Evolutionary conservation across 2,888 invertebrate genomes (phyloP).

Genomic region (Julus scanicus): DNA sequence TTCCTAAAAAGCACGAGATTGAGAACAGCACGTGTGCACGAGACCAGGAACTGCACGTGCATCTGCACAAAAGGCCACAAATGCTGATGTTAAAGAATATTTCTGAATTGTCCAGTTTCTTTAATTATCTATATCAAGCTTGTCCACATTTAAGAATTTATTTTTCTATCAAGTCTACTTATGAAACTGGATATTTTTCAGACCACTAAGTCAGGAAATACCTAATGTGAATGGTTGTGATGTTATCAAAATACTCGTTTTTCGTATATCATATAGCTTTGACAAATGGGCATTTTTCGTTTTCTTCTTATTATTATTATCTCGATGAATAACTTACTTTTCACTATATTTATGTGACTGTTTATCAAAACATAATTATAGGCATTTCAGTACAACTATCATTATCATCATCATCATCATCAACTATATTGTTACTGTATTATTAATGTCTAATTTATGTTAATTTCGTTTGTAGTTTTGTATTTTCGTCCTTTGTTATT

Average conservation of each 20-base stretch:
- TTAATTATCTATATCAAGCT: not conserved
- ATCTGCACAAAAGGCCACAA: too few relatives aligned
- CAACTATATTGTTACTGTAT: not conserved
- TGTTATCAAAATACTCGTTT: not conserved
- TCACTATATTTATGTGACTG: not conserved
- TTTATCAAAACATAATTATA: not conserved
- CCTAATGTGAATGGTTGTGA: not conserved
- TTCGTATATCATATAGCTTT: not conserved
- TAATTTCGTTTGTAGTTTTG: not conserved
- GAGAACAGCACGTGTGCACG: too few relatives aligned
- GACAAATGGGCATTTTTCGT: not conserved
- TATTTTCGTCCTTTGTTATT: not conserved
- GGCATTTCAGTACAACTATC: not conserved
- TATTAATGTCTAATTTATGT: not conserved
- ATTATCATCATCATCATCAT: not conserved
- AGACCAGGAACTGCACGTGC: too few relatives aligned
- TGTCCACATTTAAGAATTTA: not conserved
- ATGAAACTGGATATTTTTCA: too few relatives aligned
- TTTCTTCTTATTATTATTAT: not conserved
- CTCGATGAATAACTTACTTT: not conserved
- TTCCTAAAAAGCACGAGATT: too few relatives aligned
- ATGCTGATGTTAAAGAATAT: too few relatives aligned
- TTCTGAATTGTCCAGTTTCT: too few relatives aligned
- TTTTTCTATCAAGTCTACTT: not conserved
- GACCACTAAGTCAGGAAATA: too few relatives aligned